These are phyloP conservation scores for Chrysina gloriosa DNA, from an alignment of 2,888 invertebrate genomes.

Conservation along the genomic window DNA sequence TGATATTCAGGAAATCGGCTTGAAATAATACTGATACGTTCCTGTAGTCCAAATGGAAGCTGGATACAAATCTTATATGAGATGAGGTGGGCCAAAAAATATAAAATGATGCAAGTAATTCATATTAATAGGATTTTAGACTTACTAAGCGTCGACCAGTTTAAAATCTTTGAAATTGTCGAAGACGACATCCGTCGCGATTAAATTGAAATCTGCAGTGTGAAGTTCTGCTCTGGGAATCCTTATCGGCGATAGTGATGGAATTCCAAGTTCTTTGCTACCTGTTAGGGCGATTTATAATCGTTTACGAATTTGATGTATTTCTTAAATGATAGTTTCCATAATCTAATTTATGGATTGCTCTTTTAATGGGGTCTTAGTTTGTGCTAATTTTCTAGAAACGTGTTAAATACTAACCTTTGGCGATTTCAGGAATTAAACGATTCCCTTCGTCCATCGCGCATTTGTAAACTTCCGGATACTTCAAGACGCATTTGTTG, in stretches of 20 bases:
- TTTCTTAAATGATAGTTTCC: neutral
- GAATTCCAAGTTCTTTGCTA: neutral
- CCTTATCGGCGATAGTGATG: neutral
- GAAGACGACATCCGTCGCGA: neutral
- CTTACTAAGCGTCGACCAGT: neutral
- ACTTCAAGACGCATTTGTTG: neutral
- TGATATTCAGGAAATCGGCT: neutral
- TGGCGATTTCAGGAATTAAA: neutral
- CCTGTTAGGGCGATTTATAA: neutral
- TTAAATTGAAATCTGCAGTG: neutral
- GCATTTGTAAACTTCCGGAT: neutral
- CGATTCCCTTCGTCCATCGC: neutral
- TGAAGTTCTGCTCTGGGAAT: neutral
- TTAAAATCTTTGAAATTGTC: neutral
- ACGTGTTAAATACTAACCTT: neutral
- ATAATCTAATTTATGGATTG: neutral
- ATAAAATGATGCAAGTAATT: neutral
- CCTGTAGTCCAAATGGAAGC: neutral
- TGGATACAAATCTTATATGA: neutral
- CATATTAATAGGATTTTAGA: neutral
- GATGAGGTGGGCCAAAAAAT: neutral
- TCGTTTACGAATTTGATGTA: neutral
- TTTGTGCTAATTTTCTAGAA: neutral
- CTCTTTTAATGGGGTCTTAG: no score
- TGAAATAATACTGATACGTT: neutral